A percentile compares a stretch with the other conserved stretches of the same genome.
These are phyloP conservation scores for Hydraecia micacea DNA, from an alignment of 2,888 invertebrate species.

Conservation along the genomic window DNA sequence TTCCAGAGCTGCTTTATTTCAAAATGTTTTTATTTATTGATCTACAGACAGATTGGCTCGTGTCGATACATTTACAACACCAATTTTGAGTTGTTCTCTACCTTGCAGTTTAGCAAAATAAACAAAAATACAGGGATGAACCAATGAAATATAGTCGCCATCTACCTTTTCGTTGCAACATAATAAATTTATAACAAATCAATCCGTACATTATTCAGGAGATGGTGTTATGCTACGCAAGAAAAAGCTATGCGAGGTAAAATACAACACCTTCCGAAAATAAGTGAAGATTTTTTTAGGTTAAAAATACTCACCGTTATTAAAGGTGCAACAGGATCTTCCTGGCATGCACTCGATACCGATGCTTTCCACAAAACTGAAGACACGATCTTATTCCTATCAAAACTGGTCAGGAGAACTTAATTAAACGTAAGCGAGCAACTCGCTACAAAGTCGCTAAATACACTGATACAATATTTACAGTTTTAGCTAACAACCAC, in stretches of 20 bases:
- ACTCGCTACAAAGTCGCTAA: conserved; percentile 58
- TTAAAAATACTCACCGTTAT: conserved; percentile 85
- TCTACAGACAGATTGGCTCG: neutral
- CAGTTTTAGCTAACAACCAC: conserved; percentile 67
- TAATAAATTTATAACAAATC: conserved; percentile 19
- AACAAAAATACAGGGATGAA: neutral
- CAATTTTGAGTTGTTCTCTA: neutral
- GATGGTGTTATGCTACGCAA: neutral
- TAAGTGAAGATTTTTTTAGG: conserved; percentile 52
- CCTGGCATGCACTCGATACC: conserved; percentile 81
- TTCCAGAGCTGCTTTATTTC: neutral
- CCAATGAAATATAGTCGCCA: neutral
- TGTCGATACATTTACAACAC: neutral
- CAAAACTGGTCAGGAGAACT: conserved; percentile 74
- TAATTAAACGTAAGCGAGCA: conserved; percentile 51
- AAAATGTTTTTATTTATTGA: neutral
- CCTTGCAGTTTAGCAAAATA: neutral
- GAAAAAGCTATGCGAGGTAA: conserved; percentile 18
- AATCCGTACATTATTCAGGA: neutral
- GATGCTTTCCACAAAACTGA: conserved; percentile 86
- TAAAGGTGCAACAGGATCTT: conserved; percentile 87
- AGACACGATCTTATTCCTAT: conserved; percentile 76
- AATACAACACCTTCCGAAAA: conserved; percentile 36
- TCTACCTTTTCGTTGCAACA: neutral
- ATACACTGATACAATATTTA: conserved; percentile 68